Evolutionary conservation across 1,140 invertebrate genomes (phyloP), one percentile per base, ranked within the genome.

Genomic region (Drosophila navojoa): DNA sequence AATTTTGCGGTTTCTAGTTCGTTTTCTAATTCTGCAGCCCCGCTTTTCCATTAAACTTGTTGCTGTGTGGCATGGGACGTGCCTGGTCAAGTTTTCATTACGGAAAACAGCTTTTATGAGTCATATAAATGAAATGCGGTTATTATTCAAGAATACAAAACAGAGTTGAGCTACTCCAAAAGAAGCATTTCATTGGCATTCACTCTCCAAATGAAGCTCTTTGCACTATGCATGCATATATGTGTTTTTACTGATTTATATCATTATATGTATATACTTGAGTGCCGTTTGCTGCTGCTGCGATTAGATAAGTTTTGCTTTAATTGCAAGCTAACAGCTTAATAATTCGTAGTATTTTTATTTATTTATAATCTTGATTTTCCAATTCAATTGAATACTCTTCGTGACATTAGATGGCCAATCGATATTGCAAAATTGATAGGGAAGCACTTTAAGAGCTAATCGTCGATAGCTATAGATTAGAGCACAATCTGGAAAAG

Each of bases 1-100:
- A 47, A 42, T 45, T 59, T 16, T 59, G 57, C 11, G 42, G 57
- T 59, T 59, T 45, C 42, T 19, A 47, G 16, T 59, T 29, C 25
- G 47, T 15, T 59, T 45, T 27, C 22, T 25, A 25, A 29, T 47
- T 59, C 42, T 47, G 13, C 25, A 45, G 13, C 25, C 3, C 11
- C 44, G 1, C 4, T 32, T 59, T 59, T 59, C 27, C 42, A 59
- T 47, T 47, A 47, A 29, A 59, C 57, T 59, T 59, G 57, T 59
- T 59, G 57, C 40, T 40, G 53, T 10, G 44, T 60, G 42, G 38
- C n/a, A 38, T 55, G 35, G 13, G 58, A 13, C 25, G 57, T 35
- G 27, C 11, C 38, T 59, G 57, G 57, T 59, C 42, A 59, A 59
- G 15, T 59, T 32, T 59, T 47, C 42, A 47, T 59, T 47, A 59